A percentile compares a stretch with the other conserved stretches of the same genome.
Evolutionary conservation across 2,113 vertebrate species (phyloP).

Genomic region (Anolis sagrei): DNA sequence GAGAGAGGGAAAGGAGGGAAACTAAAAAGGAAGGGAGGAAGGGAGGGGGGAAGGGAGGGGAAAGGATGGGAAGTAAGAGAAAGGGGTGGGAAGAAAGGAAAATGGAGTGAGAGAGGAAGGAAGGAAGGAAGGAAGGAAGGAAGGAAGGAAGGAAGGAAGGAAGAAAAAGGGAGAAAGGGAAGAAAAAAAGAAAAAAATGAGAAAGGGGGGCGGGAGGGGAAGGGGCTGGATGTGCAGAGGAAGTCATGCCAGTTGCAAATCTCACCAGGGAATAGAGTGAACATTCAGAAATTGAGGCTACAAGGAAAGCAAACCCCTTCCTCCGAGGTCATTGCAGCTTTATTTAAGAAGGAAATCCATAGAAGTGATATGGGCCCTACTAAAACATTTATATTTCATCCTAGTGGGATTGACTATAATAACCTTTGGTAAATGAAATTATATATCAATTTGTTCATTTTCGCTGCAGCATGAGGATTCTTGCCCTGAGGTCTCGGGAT

Average conservation of each 20-base stretch:
- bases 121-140: too few relatives aligned
- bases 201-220: background rate
- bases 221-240: background rate
- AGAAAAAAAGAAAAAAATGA: too few relatives aligned
- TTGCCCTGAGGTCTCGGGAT: background rate
- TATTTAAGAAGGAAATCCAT: too few relatives aligned
- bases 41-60: too few relatives aligned
- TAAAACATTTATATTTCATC: background rate
- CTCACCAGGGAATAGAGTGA: background rate
- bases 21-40: too few relatives aligned
- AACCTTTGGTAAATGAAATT: background rate
- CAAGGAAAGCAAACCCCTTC: background rate
- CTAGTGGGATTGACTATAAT: background rate
- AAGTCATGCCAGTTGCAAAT: too few relatives aligned
- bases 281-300: background rate
- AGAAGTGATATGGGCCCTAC: background rate
- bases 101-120: too few relatives aligned
- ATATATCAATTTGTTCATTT: background rate
- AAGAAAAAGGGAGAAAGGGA: too few relatives aligned
- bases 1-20: too few relatives aligned
- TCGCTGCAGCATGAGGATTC: background rate
- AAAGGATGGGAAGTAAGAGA: too few relatives aligned
- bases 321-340: background rate
- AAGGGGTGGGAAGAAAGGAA: too few relatives aligned
- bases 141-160: too few relatives aligned